Evolutionary conservation across 1,140 invertebrate genomes (phyloP).

Genomic region (Gerris buenoi): DNA sequence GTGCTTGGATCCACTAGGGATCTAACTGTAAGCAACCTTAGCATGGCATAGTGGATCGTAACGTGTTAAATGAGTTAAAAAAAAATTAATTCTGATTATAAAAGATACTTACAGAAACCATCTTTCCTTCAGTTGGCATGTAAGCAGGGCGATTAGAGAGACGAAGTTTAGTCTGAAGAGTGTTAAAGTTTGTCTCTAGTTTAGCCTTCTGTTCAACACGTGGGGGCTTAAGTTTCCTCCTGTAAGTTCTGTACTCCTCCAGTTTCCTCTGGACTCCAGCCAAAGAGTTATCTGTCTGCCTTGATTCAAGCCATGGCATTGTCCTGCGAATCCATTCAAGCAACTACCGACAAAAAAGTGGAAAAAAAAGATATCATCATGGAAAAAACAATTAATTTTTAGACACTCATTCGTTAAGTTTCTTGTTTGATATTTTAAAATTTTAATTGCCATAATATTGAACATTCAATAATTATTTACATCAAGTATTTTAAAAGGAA

Average conservation of each 20-base stretch:
- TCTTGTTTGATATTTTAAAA: too few relatives aligned
- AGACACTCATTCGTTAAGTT: too few relatives aligned
- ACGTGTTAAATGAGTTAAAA: too few relatives aligned
- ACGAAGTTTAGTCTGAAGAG: constrained; percentile 89
- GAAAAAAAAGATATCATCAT: too few relatives aligned
- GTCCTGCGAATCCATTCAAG: constrained; percentile 96
- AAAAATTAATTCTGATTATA: too few relatives aligned
- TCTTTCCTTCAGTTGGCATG: constrained; percentile 96
- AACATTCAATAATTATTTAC: too few relatives aligned
- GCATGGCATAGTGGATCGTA: too few relatives aligned
- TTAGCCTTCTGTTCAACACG: constrained; percentile 97
- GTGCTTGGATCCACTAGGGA: too few relatives aligned
- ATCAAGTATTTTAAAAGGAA: too few relatives aligned
- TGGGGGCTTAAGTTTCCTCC: constrained; percentile 94
- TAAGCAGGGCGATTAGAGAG: constrained; percentile 95
- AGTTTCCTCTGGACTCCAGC: constrained; percentile 93
- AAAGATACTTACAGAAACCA: constrained; percentile 84
- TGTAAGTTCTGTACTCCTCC: constrained; percentile 95
- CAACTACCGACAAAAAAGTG: constrained; percentile 40
- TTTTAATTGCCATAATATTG: too few relatives aligned
- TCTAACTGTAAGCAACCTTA: too few relatives aligned
- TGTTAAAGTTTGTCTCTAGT: constrained; percentile 97
- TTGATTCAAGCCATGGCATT: constrained; percentile 93
- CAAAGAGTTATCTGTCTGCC: constrained; percentile 94
- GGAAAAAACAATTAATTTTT: too few relatives aligned